These are phyloP conservation scores for Lophotriccus pileatus DNA, from an alignment of 2,797 vertebrate species.

Conservation along the genomic window DNA sequence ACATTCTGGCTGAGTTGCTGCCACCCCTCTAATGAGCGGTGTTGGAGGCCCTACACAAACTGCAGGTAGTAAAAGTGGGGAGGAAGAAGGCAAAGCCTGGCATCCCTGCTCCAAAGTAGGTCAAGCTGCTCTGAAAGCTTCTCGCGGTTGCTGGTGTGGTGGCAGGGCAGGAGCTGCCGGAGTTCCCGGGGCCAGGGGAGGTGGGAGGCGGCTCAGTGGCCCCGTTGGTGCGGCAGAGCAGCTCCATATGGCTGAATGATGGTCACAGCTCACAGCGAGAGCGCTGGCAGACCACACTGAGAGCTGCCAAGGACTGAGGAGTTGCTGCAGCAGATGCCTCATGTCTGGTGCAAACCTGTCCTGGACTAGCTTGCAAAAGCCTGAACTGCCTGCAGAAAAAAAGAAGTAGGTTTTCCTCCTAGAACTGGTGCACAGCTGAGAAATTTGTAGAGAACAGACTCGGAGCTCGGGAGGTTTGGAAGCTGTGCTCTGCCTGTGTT, in stretches of 20 bases:
- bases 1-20: not conserved
- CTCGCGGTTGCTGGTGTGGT: accelerated
- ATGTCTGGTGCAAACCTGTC: not conserved
- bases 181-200: not conserved
- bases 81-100: not conserved
- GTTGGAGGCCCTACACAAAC: not conserved
- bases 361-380: not conserved
- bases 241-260: accelerated
- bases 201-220: not conserved
- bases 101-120: constrained; percentile 26
- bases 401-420: too few species aligned
- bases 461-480: not conserved
- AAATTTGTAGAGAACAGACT: not conserved
- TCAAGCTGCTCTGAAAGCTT: not conserved
- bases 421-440: not conserved
- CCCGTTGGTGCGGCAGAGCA: accelerated
- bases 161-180: not conserved
- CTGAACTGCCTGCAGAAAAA: not conserved
- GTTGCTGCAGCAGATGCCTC: not conserved
- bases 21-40: constrained; percentile 36
- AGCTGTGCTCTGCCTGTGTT: not conserved
- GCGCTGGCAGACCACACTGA: not conserved
- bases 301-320: not conserved
- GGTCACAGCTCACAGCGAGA: not conserved
- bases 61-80: not conserved